Base-by-base conservation (phyloP, 2,797 vertebrate genomes). In the Pseudomugil tenellus region DNA sequence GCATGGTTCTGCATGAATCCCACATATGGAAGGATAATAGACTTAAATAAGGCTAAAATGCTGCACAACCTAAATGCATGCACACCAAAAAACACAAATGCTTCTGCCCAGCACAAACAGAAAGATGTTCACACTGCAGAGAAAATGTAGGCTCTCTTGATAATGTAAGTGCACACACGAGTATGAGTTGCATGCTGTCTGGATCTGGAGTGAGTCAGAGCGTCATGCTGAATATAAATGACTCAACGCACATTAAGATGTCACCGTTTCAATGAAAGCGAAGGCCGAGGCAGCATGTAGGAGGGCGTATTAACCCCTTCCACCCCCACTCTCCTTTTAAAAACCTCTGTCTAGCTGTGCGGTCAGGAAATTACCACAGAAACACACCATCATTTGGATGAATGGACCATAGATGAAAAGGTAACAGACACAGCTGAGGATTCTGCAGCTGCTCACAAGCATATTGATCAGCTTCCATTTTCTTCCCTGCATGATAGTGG, bases 201-300 rank as follows among this genome's bases (percentile, higher is more conserved):
- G 76, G 63, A 80, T 82, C 13, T 77, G 70, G 41, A 84, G 80
- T 76, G 89, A 84, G 74, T 86, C 86, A 84, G 80, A 84, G 79
- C n/a, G 35, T 72, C 78, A 80, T 0, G 67, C 71, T 77, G 90
- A 84, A 91, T 86, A 80, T 84, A 74, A 90, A 91, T 83, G 74
- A 90, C 74, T 87, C 64, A 66, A 80, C 79, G 70, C 79, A 81
- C 87, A 89, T 89, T 84, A 88, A 83, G 62, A 86, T 85, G 87
- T 87, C 76, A 81, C 70, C 43, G 63, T 82, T 87, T 87, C 84
- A 83, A 82, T 81, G 83, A 81, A 77, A 58, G 79, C 56, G n/a
- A 73, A 81, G 78, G 74, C 68, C 55, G 49, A 74, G 81, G 72
- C 72, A 43, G 72, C 67, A 29, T 72, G 77, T 67, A 77, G 74